Base-by-base conservation (phyloP, 2,113 vertebrate species). In the Mirza zaza region DNA sequence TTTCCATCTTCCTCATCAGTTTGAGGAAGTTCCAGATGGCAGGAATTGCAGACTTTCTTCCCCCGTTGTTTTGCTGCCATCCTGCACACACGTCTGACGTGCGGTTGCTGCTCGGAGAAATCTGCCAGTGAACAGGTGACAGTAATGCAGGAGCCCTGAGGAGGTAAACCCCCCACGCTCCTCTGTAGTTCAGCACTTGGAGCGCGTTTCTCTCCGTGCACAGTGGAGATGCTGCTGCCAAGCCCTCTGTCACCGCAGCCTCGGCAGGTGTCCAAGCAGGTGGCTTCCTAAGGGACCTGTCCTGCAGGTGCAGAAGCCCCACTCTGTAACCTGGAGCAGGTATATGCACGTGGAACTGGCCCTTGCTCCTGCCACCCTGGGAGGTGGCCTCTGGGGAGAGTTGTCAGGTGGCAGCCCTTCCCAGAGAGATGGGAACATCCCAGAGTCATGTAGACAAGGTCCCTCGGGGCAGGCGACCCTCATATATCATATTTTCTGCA, bases 81-180 rank as follows among this genome's bases (percentile, higher is more conserved):
- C 67, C 17, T 3, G 0, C 2, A 10, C 57, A 32, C 14, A 5
- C 1, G 15, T 29, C 52, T 4, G 15, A 59, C 18, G 7, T 17
- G 23, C 0, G 29, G 20, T 15, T 6, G 0, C 7, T 6, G 12
- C 14, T 18, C 10, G 2, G 3, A 21, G 18, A 18, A 20, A 13
- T 2, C 45, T 48, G 21, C 5, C 9, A n/a, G 13, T 7, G 29
- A 20, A 14, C 9, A 12, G 15, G 7, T 8, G 8, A 8, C 6
- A 45, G 42, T 1, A 1, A 17, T 39, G 2, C 23, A 21, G 45
- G 5, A 3, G 2, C 42, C 34, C 20, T 0, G 32, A 4, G 18
- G 2, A 6, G 39, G 48, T 10, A 3, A 27, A 12, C 0, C 79
- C 13, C 18, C 34, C 3, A 2, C 0, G 0, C 0, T 29, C 42